Conservation (phyloP, 2,797 vertebrate genomes). For the Protonibea diacanthus region DNA sequence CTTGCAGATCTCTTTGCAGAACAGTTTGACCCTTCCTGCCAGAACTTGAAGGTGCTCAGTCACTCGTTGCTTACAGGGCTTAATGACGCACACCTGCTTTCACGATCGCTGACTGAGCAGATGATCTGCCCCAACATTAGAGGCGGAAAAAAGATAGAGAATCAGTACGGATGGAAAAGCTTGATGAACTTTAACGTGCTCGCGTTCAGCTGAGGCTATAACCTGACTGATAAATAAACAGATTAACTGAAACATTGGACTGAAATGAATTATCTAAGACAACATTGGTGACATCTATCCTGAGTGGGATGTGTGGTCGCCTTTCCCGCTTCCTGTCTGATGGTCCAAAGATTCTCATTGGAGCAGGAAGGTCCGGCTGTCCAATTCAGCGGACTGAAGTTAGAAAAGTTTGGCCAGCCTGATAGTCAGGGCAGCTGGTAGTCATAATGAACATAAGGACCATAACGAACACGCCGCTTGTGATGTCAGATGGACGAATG, state of each 20-base stretch:
- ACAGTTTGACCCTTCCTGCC: not conserved
- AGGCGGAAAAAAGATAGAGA: not conserved
- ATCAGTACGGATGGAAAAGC: not conserved
- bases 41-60: not conserved
- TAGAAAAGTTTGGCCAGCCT: too few species aligned
- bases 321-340: too few species aligned
- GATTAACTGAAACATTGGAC: not conserved
- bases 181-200: too few species aligned
- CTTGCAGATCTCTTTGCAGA: not conserved
- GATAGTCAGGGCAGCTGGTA: too few species aligned
- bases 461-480: too few species aligned
- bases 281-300: not conserved
- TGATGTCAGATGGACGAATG: too few species aligned
- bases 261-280: not conserved
- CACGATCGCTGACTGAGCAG: not conserved
- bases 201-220: too few species aligned
- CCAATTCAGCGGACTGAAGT: too few species aligned
- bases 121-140: not conserved
- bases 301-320: too few species aligned
- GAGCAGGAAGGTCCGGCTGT: too few species aligned
- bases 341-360: too few species aligned
- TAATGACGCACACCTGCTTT: slow-evolving; percentile 22
- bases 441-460: too few species aligned
- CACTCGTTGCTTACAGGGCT: not conserved
- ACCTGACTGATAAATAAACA: not conserved